A percentile compares a stretch with the other conserved stretches of the same genome.
Conservation (phyloP, 2,797 vertebrate species). For the Lateolabrax maculatus region DNA sequence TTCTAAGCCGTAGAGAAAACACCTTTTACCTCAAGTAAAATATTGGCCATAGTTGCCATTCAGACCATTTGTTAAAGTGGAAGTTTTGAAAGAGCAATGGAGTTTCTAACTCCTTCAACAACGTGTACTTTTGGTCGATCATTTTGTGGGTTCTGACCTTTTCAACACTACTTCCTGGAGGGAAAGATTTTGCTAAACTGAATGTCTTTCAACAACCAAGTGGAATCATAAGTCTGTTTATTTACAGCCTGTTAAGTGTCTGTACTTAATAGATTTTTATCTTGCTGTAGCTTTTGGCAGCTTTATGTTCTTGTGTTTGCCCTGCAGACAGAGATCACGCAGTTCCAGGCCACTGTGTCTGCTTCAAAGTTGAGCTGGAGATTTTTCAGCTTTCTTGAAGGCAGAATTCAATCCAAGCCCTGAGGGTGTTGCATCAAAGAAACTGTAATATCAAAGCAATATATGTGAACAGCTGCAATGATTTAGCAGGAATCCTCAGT, state of each 20-base stretch:
- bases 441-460: constrained; percentile 70
- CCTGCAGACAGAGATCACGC: constrained; percentile 50
- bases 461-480: constrained; percentile 65
- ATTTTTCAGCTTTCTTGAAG: constrained; percentile 61
- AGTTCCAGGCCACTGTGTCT: constrained; percentile 51
- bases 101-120: constrained; percentile 2
- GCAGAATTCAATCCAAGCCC: constrained; percentile 69
- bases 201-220: constrained; percentile 22
- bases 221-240: constrained; percentile 25
- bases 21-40: constrained; percentile 14
- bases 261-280: constrained; percentile 37
- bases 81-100: not conserved
- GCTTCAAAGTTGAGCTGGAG: constrained; percentile 59
- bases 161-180: constrained; percentile 1
- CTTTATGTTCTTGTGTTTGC: constrained; percentile 49
- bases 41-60: not conserved
- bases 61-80: not conserved
- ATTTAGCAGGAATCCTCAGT: constrained; percentile 53
- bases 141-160: constrained; percentile 29
- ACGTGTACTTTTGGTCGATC: not conserved
- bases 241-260: constrained; percentile 40
- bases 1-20: constrained; percentile 7
- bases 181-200: constrained; percentile 14
- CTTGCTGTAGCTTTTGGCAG: constrained; percentile 44
- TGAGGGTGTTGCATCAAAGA: constrained; percentile 66